phyloP scores from a whole-genome alignment of 37 sponge, comb jelly and placozoan genomes.

The Axinella damicornis region DNA sequence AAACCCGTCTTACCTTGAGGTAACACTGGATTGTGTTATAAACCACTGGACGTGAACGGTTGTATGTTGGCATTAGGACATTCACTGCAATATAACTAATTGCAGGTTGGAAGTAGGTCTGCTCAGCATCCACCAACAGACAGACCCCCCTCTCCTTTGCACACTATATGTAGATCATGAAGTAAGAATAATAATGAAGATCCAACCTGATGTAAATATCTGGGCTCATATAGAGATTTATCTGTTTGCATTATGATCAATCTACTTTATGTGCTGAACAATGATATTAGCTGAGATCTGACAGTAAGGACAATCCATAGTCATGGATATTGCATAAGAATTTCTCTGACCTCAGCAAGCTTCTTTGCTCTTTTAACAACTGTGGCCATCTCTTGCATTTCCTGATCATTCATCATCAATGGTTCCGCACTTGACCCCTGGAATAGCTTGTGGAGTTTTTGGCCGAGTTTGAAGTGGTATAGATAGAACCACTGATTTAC shows the following conservation, averaged over 20 bases:
- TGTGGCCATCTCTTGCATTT: slow-evolving; percentile 26
- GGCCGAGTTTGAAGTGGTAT: slow-evolving; percentile 41
- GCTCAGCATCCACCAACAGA: slow-evolving; percentile 89
- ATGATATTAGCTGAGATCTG: too few relatives aligned
- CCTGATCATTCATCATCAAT: slow-evolving; percentile 31
- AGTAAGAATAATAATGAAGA: too few relatives aligned
- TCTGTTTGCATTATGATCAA: too few relatives aligned
- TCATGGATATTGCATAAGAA: too few relatives aligned
- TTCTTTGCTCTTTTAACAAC: slow-evolving; percentile 28
- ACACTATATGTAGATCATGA: too few relatives aligned
- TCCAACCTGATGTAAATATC: too few relatives aligned
- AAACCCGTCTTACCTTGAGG: too few relatives aligned
- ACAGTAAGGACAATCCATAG: too few relatives aligned
- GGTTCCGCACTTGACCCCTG: background rate
- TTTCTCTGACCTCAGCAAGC: too few relatives aligned
- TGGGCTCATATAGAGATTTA: too few relatives aligned
- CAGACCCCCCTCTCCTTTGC: slow-evolving; percentile 67
- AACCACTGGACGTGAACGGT: slow-evolving; percentile 38
- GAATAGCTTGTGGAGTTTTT: slow-evolving; percentile 21
- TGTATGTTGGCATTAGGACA: slow-evolving; percentile 77
- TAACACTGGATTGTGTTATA: slow-evolving; percentile 90
- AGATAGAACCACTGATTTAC: slow-evolving; percentile 39
- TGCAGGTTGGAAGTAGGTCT: slow-evolving; percentile 88
- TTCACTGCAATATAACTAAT: slow-evolving; percentile 79
- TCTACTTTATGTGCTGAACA: too few relatives aligned